Conservation (phyloP, 2,797 vertebrate genomes). For the Eleutherodactylus coqui region DNA sequence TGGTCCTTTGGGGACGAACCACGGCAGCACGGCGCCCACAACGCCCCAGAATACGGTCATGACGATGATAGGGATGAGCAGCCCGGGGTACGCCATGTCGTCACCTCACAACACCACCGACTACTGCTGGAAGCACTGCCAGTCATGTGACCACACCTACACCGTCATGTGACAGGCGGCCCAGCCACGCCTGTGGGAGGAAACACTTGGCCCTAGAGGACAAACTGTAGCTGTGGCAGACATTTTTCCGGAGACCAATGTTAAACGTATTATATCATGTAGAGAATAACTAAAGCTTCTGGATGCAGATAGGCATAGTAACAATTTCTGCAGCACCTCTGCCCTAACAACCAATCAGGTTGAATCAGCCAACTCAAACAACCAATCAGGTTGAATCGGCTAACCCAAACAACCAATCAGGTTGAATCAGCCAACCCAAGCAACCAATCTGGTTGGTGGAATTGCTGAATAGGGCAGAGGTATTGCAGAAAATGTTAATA, state of each 20-base stretch:
- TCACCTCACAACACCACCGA: not conserved
- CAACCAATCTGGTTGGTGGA: too few species aligned
- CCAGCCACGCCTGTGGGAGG: not conserved
- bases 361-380: too few species aligned
- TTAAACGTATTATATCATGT: too few species aligned
- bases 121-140: not conserved
- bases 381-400: too few species aligned
- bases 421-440: too few species aligned
- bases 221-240: not conserved
- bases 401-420: too few species aligned
- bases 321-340: too few species aligned
- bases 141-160: slow-evolving; percentile 44
- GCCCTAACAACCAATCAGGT: too few species aligned
- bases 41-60: slow-evolving; percentile 93
- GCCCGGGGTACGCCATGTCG: slow-evolving; percentile 81
- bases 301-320: too few species aligned
- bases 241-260: slow-evolving; percentile 15
- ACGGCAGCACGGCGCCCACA: slow-evolving; percentile 87
- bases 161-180: not conserved
- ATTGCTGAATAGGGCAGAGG: too few species aligned
- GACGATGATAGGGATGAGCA: slow-evolving; percentile 85
- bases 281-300: too few species aligned
- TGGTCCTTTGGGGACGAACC: slow-evolving; percentile 92
- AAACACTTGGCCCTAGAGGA: not conserved
- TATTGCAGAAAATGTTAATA: too few species aligned